Conservation (phyloP, 1,140 invertebrate species). For the Cotesia typhae region DNA sequence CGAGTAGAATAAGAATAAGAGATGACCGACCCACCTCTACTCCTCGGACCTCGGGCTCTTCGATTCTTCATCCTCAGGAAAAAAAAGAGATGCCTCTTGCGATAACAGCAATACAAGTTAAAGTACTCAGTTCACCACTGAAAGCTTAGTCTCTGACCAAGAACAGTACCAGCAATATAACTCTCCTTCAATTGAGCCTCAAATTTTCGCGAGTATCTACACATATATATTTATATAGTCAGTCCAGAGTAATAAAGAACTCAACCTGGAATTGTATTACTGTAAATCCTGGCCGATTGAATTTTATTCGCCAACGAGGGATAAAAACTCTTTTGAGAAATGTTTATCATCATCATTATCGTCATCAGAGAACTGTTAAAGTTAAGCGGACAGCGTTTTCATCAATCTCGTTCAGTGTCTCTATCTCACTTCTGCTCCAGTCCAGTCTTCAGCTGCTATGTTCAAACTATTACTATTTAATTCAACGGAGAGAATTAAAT, state of each 20-base stretch:
- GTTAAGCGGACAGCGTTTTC: too few species aligned
- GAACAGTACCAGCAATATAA: too few species aligned
- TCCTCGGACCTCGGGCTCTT: constrained; percentile 6
- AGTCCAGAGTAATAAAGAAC: constrained; percentile 22
- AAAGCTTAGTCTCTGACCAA: too few species aligned
- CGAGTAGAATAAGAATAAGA: constrained; percentile 6
- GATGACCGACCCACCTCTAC: not conserved
- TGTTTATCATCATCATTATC: constrained; percentile 9
- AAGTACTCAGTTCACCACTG: not conserved
- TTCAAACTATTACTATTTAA: too few species aligned
- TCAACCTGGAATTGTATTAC: constrained; percentile 11
- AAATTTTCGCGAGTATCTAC: not conserved
- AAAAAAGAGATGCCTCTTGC: not conserved
- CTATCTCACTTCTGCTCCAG: too few species aligned
- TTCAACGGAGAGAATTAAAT: too few species aligned
- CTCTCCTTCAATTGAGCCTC: not conserved
- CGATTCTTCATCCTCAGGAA: not conserved
- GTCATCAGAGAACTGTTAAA: too few species aligned
- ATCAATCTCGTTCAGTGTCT: too few species aligned
- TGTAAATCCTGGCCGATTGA: constrained; percentile 9
- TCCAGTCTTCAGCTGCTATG: too few species aligned
- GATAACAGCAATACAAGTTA: not conserved
- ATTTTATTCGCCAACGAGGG: constrained; percentile 1
- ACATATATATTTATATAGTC: not conserved
- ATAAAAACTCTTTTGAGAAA: not conserved